Evolutionary conservation across 2,888 invertebrate species (phyloP).

Genomic region (Syrista parreyssii): DNA sequence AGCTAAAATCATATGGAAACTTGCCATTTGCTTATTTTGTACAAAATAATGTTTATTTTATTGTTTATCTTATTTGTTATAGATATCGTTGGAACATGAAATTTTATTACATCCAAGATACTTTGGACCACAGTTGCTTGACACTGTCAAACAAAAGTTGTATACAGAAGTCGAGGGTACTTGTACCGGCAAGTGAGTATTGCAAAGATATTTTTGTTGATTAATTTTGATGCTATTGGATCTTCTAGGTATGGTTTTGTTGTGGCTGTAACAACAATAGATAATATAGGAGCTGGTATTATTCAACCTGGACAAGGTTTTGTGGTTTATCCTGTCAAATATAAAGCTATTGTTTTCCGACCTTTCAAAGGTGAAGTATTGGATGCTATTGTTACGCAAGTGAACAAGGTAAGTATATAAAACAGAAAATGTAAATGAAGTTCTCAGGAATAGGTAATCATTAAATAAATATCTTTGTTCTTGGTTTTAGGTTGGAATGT

Average conservation of each 20-base stretch:
- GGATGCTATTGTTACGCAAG: slow-evolving; percentile 98
- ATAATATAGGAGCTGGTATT: slow-evolving; percentile 97
- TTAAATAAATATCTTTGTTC: not conserved
- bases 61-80: slow-evolving; percentile 14
- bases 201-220: not conserved
- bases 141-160: slow-evolving; percentile 97
- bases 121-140: slow-evolving; percentile 96
- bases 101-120: slow-evolving; percentile 97
- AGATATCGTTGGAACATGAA: slow-evolving; percentile 99
- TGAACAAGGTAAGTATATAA: slow-evolving; percentile 76
- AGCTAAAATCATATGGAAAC: not conserved
- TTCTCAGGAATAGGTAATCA: not conserved
- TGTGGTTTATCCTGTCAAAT: slow-evolving; percentile 98
- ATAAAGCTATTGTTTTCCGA: slow-evolving; percentile 98
- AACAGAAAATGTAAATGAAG: not conserved
- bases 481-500: slow-evolving; percentile 88
- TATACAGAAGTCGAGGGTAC: slow-evolving; percentile 99
- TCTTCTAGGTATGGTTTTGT: slow-evolving; percentile 92
- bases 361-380: slow-evolving; percentile 99
- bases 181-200: slow-evolving; percentile 95
- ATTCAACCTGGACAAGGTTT: slow-evolving; percentile 99
- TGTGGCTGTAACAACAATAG: slow-evolving; percentile 99
- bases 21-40: not conserved
- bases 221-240: not conserved
- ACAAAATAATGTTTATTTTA: not conserved